These are phyloP conservation scores for Esox niger DNA, from an alignment of 2,113 vertebrate genomes.

Conservation along the genomic window DNA sequence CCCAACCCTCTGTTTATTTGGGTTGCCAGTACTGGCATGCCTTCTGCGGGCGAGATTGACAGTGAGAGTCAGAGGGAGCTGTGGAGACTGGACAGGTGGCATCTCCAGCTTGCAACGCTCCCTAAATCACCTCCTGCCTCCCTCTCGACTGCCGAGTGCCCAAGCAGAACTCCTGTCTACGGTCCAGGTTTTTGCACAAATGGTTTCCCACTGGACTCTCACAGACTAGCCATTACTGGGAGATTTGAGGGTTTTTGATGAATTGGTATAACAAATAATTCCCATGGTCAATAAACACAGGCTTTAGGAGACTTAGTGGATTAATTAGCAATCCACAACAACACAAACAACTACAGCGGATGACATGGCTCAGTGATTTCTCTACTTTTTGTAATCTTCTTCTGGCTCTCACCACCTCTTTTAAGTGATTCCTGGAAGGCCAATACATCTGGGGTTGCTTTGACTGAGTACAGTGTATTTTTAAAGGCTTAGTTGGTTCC, in stretches of 20 bases:
- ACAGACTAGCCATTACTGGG: not conserved
- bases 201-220: not conserved
- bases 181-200: slow-evolving; percentile 15
- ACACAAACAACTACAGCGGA: slow-evolving; percentile 14
- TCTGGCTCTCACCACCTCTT: too few relatives aligned
- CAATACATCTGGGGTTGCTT: too few relatives aligned
- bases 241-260: not conserved
- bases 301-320: slow-evolving; percentile 1
- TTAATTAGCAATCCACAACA: slow-evolving; percentile 34
- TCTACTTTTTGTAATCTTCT: not conserved
- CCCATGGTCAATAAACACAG: slow-evolving; percentile 4
- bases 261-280: slow-evolving; percentile 13
- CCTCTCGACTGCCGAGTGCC: slow-evolving; percentile 19
- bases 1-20: not conserved
- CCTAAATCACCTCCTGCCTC: slow-evolving; percentile 19
- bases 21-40: not conserved
- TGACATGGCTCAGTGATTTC: slow-evolving; percentile 6
- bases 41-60: not conserved
- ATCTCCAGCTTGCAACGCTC: slow-evolving; percentile 14
- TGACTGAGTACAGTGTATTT: too few relatives aligned
- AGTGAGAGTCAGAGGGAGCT: slow-evolving; percentile 20
- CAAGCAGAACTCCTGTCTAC: slow-evolving; percentile 26
- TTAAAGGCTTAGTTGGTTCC: too few relatives aligned
- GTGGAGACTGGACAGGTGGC: slow-evolving; percentile 25
- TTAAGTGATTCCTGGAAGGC: too few relatives aligned